Evolutionary conservation across 2,888 invertebrate species (phyloP).

Genomic region (Leptinotarsa tumamoca): DNA sequence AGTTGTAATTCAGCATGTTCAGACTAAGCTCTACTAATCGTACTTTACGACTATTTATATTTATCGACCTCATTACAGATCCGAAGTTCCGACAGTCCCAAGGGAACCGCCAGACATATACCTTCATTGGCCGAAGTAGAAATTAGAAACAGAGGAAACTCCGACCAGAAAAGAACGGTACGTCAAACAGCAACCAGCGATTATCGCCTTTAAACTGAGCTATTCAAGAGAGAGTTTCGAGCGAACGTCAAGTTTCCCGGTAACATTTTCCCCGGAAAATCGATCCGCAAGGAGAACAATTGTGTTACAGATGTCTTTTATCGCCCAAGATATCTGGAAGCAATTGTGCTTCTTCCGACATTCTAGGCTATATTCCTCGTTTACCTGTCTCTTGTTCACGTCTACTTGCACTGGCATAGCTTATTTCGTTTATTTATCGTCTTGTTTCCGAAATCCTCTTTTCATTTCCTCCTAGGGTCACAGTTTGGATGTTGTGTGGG

Average conservation of each 20-base stretch:
- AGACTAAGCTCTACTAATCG: constrained; percentile 21
- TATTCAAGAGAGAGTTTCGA: neutral
- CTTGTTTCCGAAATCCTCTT: constrained; percentile 58
- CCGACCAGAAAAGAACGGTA: neutral
- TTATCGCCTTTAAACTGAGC: neutral
- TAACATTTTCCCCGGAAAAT: constrained; percentile 13
- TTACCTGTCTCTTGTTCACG: constrained; percentile 55
- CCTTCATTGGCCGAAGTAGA: constrained; percentile 41
- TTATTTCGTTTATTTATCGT: constrained; percentile 62
- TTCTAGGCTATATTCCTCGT: constrained; percentile 55
- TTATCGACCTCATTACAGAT: constrained; percentile 43
- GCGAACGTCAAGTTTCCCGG: neutral
- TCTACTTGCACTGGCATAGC: constrained; percentile 55
- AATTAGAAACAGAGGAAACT: constrained; percentile 47
- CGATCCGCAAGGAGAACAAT: constrained; percentile 53
- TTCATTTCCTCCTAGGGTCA: constrained; percentile 35
- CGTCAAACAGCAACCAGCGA: neutral
- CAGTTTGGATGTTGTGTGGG: neutral
- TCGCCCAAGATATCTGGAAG: constrained; percentile 56
- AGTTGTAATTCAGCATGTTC: neutral
- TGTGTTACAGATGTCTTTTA: constrained; percentile 59
- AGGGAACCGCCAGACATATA: neutral
- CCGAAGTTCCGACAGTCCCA: constrained; percentile 22
- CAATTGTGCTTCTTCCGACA: constrained; percentile 60
- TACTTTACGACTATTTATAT: constrained; percentile 39